Percentiles rank a stretch among this genome's conserved stretches.
phyloP scores from a whole-genome alignment of 2,888 invertebrate genomes.

The Gymnoscelis rufifasciata region DNA sequence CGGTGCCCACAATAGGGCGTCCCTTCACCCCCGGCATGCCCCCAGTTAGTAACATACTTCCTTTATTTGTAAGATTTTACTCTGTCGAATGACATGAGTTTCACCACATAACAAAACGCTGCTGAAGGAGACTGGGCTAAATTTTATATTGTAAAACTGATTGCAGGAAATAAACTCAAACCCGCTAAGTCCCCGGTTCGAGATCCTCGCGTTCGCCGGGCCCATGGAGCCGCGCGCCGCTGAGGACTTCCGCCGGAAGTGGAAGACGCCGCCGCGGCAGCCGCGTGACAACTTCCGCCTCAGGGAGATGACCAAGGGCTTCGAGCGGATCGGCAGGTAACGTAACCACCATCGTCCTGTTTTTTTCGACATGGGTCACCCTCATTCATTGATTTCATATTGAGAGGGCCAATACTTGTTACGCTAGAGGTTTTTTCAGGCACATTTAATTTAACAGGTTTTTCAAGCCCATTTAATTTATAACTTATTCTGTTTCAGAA shows the following conservation, averaged over 20 bases:
- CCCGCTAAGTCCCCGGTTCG: constrained; percentile 83
- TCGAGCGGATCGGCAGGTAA: constrained; percentile 90
- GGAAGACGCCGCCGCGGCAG: constrained; percentile 87
- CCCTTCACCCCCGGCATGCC: constrained; percentile 87
- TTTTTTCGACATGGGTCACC: background rate
- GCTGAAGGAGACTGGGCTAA: too few species aligned
- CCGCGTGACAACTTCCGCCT: constrained; percentile 66
- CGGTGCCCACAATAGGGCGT: constrained; percentile 86
- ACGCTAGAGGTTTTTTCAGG: too few species aligned
- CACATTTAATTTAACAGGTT: too few species aligned
- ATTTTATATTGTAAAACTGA: too few species aligned
- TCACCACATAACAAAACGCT: background rate
- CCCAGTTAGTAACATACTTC: constrained; percentile 69
- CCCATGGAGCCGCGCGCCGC: constrained; percentile 91
- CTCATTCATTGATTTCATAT: too few species aligned
- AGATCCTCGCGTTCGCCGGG: constrained; percentile 93
- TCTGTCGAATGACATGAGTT: too few species aligned
- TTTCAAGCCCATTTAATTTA: too few species aligned
- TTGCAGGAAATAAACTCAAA: constrained; percentile 81
- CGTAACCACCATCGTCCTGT: background rate
- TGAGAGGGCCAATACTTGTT: too few species aligned
- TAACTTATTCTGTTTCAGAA: constrained; percentile 51
- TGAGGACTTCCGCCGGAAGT: constrained; percentile 84
- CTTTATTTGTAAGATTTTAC: too few species aligned
- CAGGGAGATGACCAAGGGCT: constrained; percentile 89